Evolutionary conservation across 2,888 invertebrate species (phyloP).

Genomic region (Pseudococcus jackbeardsleyi): DNA sequence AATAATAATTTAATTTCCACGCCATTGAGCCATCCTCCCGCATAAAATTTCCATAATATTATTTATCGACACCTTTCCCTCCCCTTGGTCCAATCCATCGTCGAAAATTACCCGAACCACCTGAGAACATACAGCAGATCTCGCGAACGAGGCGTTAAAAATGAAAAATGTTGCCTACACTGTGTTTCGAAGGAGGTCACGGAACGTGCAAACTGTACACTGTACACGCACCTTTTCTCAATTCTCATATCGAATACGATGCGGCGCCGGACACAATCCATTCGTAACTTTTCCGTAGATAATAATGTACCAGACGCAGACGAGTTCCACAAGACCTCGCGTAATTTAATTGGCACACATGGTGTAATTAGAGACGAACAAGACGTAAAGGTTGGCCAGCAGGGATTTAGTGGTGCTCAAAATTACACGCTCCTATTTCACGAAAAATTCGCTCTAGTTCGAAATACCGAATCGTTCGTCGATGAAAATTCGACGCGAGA

Average conservation of each 20-base stretch:
- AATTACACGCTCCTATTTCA: background rate
- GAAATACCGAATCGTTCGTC: background rate
- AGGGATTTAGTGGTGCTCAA: background rate
- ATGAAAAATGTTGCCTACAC: constrained; percentile 2
- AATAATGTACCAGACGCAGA: background rate
- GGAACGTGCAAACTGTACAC: background rate
- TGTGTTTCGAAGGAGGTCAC: background rate
- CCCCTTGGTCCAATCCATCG: background rate
- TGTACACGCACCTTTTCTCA: background rate
- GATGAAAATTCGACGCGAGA: background rate
- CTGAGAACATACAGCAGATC: background rate
- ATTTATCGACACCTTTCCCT: background rate
- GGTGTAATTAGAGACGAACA: background rate
- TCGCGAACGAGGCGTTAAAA: background rate
- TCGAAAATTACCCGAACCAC: background rate
- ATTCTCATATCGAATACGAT: background rate
- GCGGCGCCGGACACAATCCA: background rate
- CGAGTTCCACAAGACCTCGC: background rate
- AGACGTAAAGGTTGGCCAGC: background rate
- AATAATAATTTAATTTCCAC: background rate
- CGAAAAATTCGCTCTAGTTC: background rate
- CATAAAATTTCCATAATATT: background rate
- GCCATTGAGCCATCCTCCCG: background rate
- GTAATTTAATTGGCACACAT: background rate
- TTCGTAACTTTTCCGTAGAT: background rate